Evolutionary conservation across 1,140 invertebrate genomes (phyloP).

Genomic region (Euwallacea similis): DNA sequence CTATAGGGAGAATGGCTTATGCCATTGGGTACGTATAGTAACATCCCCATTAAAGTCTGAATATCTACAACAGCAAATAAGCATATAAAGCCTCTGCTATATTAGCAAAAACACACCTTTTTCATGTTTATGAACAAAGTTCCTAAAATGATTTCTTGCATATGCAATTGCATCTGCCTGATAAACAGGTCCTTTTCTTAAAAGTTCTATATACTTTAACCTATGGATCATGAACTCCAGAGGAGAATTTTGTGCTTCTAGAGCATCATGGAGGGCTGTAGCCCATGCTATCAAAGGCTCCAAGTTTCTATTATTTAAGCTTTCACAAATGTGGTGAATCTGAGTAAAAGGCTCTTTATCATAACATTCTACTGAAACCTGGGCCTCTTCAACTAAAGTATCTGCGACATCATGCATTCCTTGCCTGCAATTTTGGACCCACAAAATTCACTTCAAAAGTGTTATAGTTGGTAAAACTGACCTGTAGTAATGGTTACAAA

Average conservation of each 20-base stretch:
- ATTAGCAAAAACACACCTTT: constrained; percentile 63
- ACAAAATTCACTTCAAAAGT: neutral
- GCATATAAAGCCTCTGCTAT: neutral
- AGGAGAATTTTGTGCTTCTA: constrained; percentile 70
- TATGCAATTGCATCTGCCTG: constrained; percentile 83
- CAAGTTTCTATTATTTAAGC: constrained; percentile 76
- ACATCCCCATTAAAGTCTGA: constrained; percentile 85
- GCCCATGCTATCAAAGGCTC: constrained; percentile 82
- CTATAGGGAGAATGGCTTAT: constrained; percentile 81
- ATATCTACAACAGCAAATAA: constrained; percentile 62
- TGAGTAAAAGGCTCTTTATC: constrained; percentile 83
- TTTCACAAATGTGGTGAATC: constrained; percentile 81
- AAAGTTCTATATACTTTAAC: constrained; percentile 57
- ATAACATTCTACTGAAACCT: constrained; percentile 67
- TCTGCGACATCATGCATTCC: constrained; percentile 90
- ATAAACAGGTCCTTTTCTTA: constrained; percentile 66
- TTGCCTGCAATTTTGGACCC: constrained; percentile 61
- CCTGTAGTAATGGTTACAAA: constrained; percentile 90
- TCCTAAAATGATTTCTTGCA: constrained; percentile 81
- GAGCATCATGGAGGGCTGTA: constrained; percentile 63
- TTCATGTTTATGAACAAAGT: constrained; percentile 78
- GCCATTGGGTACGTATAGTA: constrained; percentile 79
- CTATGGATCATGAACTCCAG: constrained; percentile 87
- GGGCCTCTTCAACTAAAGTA: constrained; percentile 78
- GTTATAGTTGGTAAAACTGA: neutral